Evolutionary conservation across 2,797 vertebrate species (phyloP), one percentile per base, ranked within the genome.

Genomic region (Gouania willdenowi): DNA sequence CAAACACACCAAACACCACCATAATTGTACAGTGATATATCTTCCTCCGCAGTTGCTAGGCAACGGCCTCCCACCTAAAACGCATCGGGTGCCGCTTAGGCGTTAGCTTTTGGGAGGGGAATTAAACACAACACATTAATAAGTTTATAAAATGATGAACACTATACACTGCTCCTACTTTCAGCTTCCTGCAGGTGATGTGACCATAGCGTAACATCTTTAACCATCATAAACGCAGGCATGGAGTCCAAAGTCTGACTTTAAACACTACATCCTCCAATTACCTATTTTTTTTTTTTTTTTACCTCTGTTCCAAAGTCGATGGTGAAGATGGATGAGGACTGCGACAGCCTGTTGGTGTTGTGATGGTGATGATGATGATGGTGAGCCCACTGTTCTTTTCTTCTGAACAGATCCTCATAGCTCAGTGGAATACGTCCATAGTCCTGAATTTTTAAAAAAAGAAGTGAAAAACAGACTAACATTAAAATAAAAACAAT

Each of bases 301-400:
- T 25, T 26, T 83, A 98, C 94, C 90, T 98, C 93, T 14, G 89
- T 64, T 64, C 89, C 86, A 60, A 95, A 93, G 76, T 98, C 92
- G 5, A 93, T 87, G 40, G 90, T 89, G 78, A 98, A 95, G 49
- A 95, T 91, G 54, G 94, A 93, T 60, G 94, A 94, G 66, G 94
- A 91, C 46, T 91, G 93, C 32, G 93, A 90, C 46, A 89, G 91
- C 85, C 91, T 84, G 88, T 62, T 82, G 87, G 85, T 59, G 86
- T 81, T 49, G 87, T 75, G 68, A 83, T 84, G 91, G 79, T 82
- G 92, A 71, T 78, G 90, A 76, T 77, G 66, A 75, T 82, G 90
- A 76, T 77, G 66, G 75, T 82, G 91, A 2, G 90, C 85, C 95
- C 95, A 96, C 59, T 94, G 94, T 36, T 97, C 94, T 3, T 94